Conservation (phyloP, 2,888 invertebrate species). For the Prenolepis imparis region DNA sequence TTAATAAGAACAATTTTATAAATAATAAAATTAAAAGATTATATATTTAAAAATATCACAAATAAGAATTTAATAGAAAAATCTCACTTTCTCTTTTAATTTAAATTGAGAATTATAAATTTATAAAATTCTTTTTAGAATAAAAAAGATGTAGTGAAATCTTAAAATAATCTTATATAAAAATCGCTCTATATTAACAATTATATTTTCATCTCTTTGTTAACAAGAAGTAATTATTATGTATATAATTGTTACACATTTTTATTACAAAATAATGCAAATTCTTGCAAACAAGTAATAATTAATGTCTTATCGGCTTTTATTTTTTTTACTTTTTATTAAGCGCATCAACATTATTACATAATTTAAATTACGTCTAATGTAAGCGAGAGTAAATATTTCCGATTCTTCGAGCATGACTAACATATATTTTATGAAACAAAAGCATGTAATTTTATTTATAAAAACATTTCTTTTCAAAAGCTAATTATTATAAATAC, state of each 20-base stretch:
- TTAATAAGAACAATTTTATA: background rate
- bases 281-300: background rate
- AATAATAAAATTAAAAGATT: background rate
- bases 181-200: background rate
- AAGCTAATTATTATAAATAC: background rate
- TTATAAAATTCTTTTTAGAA: background rate
- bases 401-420: background rate
- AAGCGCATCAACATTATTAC: background rate
- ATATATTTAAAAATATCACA: background rate
- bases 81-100: background rate
- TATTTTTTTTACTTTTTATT: background rate
- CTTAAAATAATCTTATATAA: background rate
- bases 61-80: background rate
- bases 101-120: background rate
- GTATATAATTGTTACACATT: background rate
- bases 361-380: background rate
- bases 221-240: background rate
- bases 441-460: background rate
- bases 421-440: background rate
- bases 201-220: background rate
- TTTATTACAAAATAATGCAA: slow-evolving; percentile 9
- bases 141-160: background rate
- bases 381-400: background rate
- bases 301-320: background rate
- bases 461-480: background rate